Base-by-base conservation (phyloP, 2,888 invertebrate species). In the Pecten maximus region DNA sequence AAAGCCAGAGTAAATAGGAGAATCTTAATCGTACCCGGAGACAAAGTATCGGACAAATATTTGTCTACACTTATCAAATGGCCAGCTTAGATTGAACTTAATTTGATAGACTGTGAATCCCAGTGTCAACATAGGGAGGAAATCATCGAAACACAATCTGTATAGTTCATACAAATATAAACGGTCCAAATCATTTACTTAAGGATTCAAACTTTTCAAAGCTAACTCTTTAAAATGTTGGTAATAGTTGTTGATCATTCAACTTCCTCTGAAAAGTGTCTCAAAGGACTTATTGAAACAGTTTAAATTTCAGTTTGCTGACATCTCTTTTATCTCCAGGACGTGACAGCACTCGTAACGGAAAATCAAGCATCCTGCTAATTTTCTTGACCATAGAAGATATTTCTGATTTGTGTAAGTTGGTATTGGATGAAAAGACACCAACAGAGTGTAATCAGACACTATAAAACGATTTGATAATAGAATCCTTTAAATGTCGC, bases 101-200 rank as follows among this genome's bases (percentile, higher is more conserved):
- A 74, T 74, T 74, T 74, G 74, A 74, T 74, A 74, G 28, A 10
- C 35, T 6, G 74, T 74, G 74, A 74, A 74, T 74, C 35, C 74
- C 16, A 4, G 28, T 74, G 74, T 74, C 74, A 74, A 74, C 35
- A 74, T 35, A 28, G 74, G 28, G 35, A 28, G 74, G 74, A 74
- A 74, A 74, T 74, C 28, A 15, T 74, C 35, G 74, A 74, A 35
- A 74, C 74, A 74, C 74, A 35, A 74, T 35, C 35, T 0, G 74
- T 74, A 74, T 35, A 74, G 28, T 74, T 74, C 74, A 74, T 74
- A 74, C 74, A 74, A 74, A 74, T 74, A 74, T 74, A 35, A 74
- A 60, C 35, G 35, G 74, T 6, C 74, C 19, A 35, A 35, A 74
- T 74, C 2, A 10, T 74, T 74, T 74, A 28, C 74, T 74, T 35